Conservation (phyloP, 2,797 vertebrate genomes). For the Spea hammondii region DNA sequence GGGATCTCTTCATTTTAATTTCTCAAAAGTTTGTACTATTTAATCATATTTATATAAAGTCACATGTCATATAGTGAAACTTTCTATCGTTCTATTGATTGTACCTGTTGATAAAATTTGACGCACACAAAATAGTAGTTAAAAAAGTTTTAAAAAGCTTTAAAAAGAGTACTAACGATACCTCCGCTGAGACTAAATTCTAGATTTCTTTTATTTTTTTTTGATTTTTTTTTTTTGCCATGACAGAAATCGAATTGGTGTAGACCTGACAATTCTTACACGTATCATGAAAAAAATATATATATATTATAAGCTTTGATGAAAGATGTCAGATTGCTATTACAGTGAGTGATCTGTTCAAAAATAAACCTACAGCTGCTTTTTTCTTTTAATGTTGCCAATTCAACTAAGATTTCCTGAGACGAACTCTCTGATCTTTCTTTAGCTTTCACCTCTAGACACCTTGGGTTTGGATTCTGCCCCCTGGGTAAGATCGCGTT, state of each 20-base stretch:
- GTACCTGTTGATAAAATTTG: not conserved
- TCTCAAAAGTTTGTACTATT: too few species aligned
- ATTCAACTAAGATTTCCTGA: conserved; percentile 31
- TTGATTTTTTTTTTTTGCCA: not conserved
- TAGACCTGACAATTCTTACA: conserved; percentile 13
- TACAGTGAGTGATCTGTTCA: conserved; percentile 4
- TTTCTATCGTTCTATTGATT: too few species aligned
- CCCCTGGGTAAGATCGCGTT: conserved; percentile 19
- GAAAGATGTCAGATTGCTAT: conserved; percentile 16
- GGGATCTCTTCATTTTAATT: too few species aligned
- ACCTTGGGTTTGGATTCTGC: conserved; percentile 32
- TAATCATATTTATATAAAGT: too few species aligned
- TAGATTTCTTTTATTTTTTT: not conserved
- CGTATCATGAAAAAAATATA: conserved; percentile 34
- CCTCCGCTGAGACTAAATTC: not conserved
- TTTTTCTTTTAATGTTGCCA: conserved; percentile 5
- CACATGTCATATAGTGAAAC: too few species aligned
- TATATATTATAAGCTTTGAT: conserved; percentile 1
- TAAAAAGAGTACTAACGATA: not conserved
- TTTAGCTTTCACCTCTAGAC: conserved; percentile 41
- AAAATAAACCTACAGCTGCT: conserved; percentile 17
- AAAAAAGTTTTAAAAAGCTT: too few species aligned
- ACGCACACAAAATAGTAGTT: too few species aligned
- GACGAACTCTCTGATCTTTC: conserved; percentile 27
- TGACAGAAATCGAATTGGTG: not conserved